Conservation (phyloP, 92 coral and sea anemone genomes). For the Desmophyllum pertusum region DNA sequence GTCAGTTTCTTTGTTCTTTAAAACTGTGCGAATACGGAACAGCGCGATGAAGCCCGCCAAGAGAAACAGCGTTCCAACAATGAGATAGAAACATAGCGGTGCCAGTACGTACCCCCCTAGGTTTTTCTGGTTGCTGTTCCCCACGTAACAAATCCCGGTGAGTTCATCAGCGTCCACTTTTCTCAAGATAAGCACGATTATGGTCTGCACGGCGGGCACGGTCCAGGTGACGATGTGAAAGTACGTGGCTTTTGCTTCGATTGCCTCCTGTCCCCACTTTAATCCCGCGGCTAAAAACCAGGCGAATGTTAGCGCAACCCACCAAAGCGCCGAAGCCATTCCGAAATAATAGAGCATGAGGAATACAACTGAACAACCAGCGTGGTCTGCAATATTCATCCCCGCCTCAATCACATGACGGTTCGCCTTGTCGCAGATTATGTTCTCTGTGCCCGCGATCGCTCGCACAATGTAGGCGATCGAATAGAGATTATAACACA, state of each 20-base stretch:
- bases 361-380: slow-evolving; percentile 91
- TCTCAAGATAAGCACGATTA: slow-evolving; percentile 84
- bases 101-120: slow-evolving; percentile 89
- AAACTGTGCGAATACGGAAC: slow-evolving; percentile 93
- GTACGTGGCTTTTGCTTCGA: slow-evolving; percentile 88
- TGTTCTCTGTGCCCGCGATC: slow-evolving; percentile 77
- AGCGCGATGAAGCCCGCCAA: slow-evolving; percentile 93
- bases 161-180: slow-evolving; percentile 97
- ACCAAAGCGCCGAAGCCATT: slow-evolving; percentile 99
- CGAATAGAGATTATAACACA: slow-evolving; percentile 94
- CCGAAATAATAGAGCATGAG: slow-evolving; percentile 95
- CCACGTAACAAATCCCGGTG: slow-evolving; percentile 92
- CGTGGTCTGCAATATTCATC: slow-evolving; percentile 93
- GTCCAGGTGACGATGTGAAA: slow-evolving; percentile 96
- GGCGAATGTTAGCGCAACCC: slow-evolving; percentile 93
- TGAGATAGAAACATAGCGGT: slow-evolving; percentile 85
- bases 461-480: slow-evolving; percentile 82
- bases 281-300: slow-evolving; percentile 97
- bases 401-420: slow-evolving; percentile 81
- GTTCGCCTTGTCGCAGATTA: slow-evolving; percentile 79
- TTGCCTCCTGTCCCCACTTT: slow-evolving; percentile 99
- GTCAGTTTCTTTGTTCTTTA: slow-evolving; percentile 93
- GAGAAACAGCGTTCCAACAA: slow-evolving; percentile 86
- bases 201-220: slow-evolving; percentile 95
- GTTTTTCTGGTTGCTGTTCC: slow-evolving; percentile 71